Base-by-base conservation (phyloP, 2,113 vertebrate genomes). In the Cyprinodon variegatus region DNA sequence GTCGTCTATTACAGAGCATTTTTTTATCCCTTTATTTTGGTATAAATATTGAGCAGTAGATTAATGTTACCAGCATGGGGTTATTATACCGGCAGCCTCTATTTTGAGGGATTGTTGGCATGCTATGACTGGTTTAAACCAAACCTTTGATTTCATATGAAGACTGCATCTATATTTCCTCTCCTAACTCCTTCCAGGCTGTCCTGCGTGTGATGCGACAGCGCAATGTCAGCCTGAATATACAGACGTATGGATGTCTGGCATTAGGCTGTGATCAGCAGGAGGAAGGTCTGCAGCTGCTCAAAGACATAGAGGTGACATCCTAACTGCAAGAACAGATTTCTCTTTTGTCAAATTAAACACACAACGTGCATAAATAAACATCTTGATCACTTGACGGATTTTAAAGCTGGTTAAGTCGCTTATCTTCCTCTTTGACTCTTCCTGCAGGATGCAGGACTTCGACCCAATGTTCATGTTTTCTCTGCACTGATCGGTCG, bases 401-500 rank as follows among this genome's bases (percentile, higher is more conserved):
- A 20, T 8, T 3, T 3, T 57, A 10, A 10, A n/a, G 9, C 50
- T 57, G 50, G 50, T n/a, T 57, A 20, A 39, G 8, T 20, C 4
- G 43, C 29, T 68, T 4, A 37, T 45, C 22, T 22, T 7, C n/a
- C 11, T 68, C 11, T 10, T n/a, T 76, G 40, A 57, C 4, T 65
- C 82, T 70, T 75, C 38, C 0, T 0, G 7, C 89, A 99, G 98
- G 93, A 78, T 22, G 95, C 89, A 22, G 94, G 96, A 61, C 3
- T 97, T 36, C 91, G 66, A n/a, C 96, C 97, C 8, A 99, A 97
- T 29, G 88, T 89, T 63, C 85, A 96, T 0, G 93, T 99, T 71
- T 99, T 97, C 86, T 97, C 97, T 62, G 86, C 93, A n/a, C 93
- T 99, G 1, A 97, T 99, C 61, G 92, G 93, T n/a, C 92, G 81